Evolutionary conservation across 2,797 vertebrate genomes (phyloP).

Genomic region (Luscinia megarhynchos): DNA sequence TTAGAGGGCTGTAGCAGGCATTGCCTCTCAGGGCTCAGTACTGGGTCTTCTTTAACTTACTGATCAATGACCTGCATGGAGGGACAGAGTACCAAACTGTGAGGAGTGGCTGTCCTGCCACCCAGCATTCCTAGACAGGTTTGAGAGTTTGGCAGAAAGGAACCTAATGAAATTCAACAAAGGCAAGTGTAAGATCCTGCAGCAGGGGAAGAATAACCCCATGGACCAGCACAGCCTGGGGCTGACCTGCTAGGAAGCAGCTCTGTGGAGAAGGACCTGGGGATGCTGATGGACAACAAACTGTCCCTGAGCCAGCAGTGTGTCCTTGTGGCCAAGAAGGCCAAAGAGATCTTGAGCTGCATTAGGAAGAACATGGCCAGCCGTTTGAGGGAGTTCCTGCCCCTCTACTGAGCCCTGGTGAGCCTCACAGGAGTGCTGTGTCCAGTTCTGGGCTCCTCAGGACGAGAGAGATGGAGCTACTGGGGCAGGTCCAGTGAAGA

Average conservation of each 20-base stretch:
- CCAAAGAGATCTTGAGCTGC: rapidly evolving
- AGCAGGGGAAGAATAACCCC: neutral
- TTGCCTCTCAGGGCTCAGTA: neutral
- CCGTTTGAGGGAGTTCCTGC: rapidly evolving
- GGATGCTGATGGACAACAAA: rapidly evolving
- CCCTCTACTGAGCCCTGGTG: neutral
- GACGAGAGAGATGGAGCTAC: rapidly evolving
- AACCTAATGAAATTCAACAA: neutral
- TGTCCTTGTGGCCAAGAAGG: neutral
- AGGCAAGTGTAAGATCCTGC: neutral
- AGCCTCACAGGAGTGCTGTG: neutral
- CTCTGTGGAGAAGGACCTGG: neutral
- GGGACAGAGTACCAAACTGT: neutral
- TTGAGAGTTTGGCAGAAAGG: neutral
- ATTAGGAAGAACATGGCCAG: neutral
- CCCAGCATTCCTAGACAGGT: neutral
- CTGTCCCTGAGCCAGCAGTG: neutral
- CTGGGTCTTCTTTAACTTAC: neutral
- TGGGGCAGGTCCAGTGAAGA: too few species aligned
- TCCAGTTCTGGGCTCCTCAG: neutral
- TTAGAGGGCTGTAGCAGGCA: neutral
- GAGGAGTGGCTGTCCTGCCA: neutral
- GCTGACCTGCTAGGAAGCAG: neutral
- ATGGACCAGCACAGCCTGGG: neutral
- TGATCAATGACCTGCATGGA: neutral